Evolutionary conservation across 2,113 vertebrate genomes (phyloP).

Genomic region (Indicator maculatus): DNA sequence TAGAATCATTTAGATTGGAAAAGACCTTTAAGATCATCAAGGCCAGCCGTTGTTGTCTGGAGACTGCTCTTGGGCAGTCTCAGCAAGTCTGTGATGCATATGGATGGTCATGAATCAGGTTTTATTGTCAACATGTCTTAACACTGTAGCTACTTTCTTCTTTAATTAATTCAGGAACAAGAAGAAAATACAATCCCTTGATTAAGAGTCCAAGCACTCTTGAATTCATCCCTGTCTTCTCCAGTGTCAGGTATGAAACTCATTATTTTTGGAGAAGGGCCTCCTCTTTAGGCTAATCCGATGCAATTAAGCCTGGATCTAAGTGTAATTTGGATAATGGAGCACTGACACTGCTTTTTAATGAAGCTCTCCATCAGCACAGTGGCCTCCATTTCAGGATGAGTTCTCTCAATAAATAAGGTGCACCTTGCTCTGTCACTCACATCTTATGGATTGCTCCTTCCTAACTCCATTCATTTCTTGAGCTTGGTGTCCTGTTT

Average conservation of each 20-base stretch:
- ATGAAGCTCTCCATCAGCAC: conserved; percentile 15
- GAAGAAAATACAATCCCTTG: neutral
- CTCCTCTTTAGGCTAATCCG: conserved; percentile 25
- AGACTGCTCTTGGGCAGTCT: neutral
- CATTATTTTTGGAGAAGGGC: conserved; percentile 22
- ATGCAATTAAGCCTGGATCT: conserved; percentile 11
- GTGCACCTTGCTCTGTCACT: neutral
- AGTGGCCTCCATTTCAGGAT: neutral
- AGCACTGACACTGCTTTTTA: conserved; percentile 7
- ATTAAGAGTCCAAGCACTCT: neutral
- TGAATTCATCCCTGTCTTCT: neutral
- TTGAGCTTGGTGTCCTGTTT: neutral
- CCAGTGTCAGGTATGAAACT: neutral
- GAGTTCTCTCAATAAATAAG: conserved; percentile 1
- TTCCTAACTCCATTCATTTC: neutral
- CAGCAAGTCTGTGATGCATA: neutral
- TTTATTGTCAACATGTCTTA: neutral
- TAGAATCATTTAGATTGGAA: no score
- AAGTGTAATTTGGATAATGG: conserved; percentile 10
- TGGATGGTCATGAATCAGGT: neutral
- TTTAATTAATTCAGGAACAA: neutral
- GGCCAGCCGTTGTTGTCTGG: no score
- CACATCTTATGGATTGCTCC: neutral
- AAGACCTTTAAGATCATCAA: no score
- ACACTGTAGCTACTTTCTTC: neutral